Conservation (phyloP, 2,797 vertebrate genomes). For the Muscicapa striata region DNA sequence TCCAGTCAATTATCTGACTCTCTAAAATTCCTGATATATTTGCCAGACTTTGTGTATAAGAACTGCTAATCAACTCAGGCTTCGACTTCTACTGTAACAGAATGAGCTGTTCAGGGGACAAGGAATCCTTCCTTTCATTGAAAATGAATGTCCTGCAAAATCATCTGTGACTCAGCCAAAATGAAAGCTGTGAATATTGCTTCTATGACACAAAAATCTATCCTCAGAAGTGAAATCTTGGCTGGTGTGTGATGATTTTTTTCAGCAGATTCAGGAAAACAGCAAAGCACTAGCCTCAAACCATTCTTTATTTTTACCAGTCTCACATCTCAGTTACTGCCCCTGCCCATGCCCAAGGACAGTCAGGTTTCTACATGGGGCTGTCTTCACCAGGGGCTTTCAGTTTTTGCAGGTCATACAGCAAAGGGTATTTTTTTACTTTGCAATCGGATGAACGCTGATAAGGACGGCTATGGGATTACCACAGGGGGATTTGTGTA, state of each 20-base stretch:
- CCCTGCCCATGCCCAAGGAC: not conserved
- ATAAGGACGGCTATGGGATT: rapidly evolving
- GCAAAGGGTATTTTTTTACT: not conserved
- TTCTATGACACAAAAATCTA: not conserved
- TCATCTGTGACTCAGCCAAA: conserved; percentile 49
- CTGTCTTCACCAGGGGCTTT: not conserved
- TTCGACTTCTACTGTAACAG: not conserved
- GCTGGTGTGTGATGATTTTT: not conserved
- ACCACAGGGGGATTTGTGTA: not conserved
- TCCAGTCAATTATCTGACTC: not conserved
- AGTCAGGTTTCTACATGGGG: not conserved
- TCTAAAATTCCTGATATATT: not conserved
- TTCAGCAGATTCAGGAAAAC: not conserved
- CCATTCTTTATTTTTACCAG: not conserved
- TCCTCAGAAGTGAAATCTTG: not conserved
- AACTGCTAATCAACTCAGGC: not conserved
- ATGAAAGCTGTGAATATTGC: not conserved
- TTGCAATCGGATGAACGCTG: rapidly evolving
- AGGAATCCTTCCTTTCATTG: conserved; percentile 4
- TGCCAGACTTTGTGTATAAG: not conserved
- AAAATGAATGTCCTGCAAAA: conserved; percentile 29
- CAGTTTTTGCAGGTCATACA: not conserved
- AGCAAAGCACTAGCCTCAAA: not conserved
- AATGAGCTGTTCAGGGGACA: conserved; percentile 7
- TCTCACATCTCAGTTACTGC: not conserved